A percentile compares a stretch with the other conserved stretches of the same genome.
Conservation (phyloP, 2,888 invertebrate species). For the Strigamia crassipes region DNA sequence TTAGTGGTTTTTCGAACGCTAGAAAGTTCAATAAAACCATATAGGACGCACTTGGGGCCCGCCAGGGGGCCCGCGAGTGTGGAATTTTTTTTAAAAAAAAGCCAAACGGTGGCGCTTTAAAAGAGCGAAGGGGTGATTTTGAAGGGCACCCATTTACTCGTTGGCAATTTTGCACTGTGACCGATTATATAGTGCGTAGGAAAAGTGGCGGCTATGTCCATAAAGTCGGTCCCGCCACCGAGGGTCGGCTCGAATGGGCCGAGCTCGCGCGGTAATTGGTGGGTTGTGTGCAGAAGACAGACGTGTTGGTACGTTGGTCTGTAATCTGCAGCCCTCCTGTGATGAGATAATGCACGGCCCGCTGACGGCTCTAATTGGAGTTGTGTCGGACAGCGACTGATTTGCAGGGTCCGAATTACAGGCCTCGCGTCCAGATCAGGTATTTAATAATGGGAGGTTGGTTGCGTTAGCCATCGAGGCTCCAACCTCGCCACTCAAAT, state of each 20-base stretch:
- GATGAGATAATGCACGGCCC: constrained; percentile 46
- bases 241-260: constrained; percentile 11
- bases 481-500: constrained; percentile 23
- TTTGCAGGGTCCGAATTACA: constrained; percentile 46
- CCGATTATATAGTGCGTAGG: not conserved
- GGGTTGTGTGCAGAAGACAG: constrained; percentile 27
- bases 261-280: constrained; percentile 17
- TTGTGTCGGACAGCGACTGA: constrained; percentile 43
- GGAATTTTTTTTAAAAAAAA: not conserved
- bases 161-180: not conserved
- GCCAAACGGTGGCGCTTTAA: not conserved
- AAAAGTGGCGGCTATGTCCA: constrained; percentile 35
- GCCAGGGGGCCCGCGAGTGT: no score
- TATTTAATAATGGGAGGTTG: constrained; percentile 45
- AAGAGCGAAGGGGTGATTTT: not conserved
- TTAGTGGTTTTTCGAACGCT: no score
- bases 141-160: not conserved
- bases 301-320: not conserved
- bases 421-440: constrained; percentile 39
- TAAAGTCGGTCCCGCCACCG: constrained; percentile 27
- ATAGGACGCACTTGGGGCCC: no score
- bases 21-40: no score
- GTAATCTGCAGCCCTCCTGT: constrained; percentile 41
- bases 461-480: not conserved
- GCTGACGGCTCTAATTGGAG: constrained; percentile 46